These are phyloP conservation scores for Drosophila peninsularis DNA, from an alignment of 2,888 invertebrate species.

Conservation along the genomic window DNA sequence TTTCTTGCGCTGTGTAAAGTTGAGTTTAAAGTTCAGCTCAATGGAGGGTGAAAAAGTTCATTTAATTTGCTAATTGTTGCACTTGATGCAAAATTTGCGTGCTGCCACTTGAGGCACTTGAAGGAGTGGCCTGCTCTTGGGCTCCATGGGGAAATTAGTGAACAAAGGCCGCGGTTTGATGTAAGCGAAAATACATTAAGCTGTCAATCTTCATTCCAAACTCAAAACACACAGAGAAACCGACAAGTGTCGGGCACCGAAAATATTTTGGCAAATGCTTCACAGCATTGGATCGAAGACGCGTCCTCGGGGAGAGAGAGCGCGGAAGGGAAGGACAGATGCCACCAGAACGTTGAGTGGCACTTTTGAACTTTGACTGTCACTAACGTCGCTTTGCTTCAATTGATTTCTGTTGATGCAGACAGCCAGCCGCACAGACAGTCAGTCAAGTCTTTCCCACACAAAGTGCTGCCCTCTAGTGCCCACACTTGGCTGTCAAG, in stretches of 20 bases:
- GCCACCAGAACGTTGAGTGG: slow-evolving; percentile 59
- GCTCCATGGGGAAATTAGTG: slow-evolving; percentile 65
- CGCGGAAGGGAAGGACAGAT: slow-evolving; percentile 17
- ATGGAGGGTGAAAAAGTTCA: slow-evolving; percentile 46
- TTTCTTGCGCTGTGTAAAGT: slow-evolving; percentile 23
- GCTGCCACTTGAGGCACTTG: slow-evolving; percentile 38
- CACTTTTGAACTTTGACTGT: slow-evolving; percentile 77
- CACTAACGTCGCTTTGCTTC: slow-evolving; percentile 58
- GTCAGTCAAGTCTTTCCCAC: slow-evolving; percentile 32
- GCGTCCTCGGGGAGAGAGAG: slow-evolving; percentile 9
- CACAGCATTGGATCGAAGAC: slow-evolving; percentile 11
- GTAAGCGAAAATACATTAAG: slow-evolving; percentile 72
- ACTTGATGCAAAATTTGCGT: slow-evolving; percentile 71
- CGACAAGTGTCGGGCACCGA: slow-evolving; percentile 53
- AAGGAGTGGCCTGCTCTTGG: slow-evolving; percentile 45
- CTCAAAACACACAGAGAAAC: slow-evolving; percentile 23
- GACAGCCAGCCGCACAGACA: slow-evolving; percentile 26
- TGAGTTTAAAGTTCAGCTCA: slow-evolving; percentile 28
- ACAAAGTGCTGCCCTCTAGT: slow-evolving; percentile 22
- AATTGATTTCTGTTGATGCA: slow-evolving; percentile 64
- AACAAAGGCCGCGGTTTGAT: slow-evolving; percentile 58
- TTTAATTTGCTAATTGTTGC: slow-evolving; percentile 74
- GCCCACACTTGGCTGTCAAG: background rate
- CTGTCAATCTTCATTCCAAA: slow-evolving; percentile 74
- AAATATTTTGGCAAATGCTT: slow-evolving; percentile 68